phyloP scores from a whole-genome alignment of 2,797 vertebrate genomes.

The Columba guinea region DNA sequence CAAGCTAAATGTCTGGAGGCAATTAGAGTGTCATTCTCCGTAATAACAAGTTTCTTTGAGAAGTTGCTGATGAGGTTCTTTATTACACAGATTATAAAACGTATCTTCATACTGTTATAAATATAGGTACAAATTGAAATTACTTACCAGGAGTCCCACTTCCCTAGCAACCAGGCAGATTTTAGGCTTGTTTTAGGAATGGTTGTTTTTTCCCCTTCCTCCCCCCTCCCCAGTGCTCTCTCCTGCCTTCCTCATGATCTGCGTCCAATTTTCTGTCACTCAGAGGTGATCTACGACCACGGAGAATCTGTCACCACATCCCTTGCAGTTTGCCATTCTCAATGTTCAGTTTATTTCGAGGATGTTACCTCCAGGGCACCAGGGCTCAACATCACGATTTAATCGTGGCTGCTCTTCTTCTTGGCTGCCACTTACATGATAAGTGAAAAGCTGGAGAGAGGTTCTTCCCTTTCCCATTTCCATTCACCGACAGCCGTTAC shows the following conservation, averaged over 20 bases:
- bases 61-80: conserved; percentile 76
- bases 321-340: conserved; percentile 17
- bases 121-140: conserved; percentile 70
- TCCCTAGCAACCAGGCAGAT: conserved; percentile 52
- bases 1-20: conserved; percentile 73
- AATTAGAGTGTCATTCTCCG: conserved; percentile 76
- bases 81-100: conserved; percentile 73
- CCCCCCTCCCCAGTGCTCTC: not conserved
- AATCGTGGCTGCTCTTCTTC: conserved; percentile 23
- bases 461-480: not conserved
- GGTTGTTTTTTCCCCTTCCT: not conserved
- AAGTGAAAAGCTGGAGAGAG: not conserved
- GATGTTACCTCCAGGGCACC: conserved; percentile 9
- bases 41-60: conserved; percentile 77
- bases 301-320: not conserved
- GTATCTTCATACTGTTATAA: conserved; percentile 64
- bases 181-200: not conserved
- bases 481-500: not conserved
- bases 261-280: conserved; percentile 62
- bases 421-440: not conserved
- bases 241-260: not conserved
- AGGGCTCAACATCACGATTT: not conserved
- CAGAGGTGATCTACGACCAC: conserved; percentile 10
- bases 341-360: not conserved
- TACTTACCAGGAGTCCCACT: conserved; percentile 60